Conservation (phyloP, 2,113 vertebrate genomes). For the Centropristis striata region DNA sequence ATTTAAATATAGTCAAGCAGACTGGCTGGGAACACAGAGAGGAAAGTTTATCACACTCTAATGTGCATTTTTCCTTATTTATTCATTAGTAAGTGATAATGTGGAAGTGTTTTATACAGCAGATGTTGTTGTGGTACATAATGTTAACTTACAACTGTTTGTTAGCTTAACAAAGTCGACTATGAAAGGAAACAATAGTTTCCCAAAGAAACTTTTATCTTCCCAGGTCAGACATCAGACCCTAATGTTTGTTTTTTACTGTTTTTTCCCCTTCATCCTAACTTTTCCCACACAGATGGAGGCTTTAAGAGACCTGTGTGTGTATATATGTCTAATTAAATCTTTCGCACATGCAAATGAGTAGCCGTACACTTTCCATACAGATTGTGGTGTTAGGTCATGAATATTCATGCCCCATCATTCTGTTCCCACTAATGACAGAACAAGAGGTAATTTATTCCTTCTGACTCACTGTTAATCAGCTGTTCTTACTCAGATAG, state of each 20-base stretch:
- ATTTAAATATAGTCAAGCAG: neutral
- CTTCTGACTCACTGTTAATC: slow-evolving; percentile 78
- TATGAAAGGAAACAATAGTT: neutral
- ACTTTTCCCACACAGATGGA: slow-evolving; percentile 45
- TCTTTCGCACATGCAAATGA: slow-evolving; percentile 62
- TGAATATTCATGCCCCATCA: slow-evolving; percentile 80
- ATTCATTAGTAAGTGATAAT: neutral
- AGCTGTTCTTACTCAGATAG: slow-evolving; percentile 68
- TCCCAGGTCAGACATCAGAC: neutral
- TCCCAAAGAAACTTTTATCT: no score
- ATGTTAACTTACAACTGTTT: neutral
- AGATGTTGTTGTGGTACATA: neutral
- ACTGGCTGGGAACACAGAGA: neutral
- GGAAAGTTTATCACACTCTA: neutral
- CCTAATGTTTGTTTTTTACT: neutral
- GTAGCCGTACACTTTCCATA: slow-evolving; percentile 49
- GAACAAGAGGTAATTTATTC: slow-evolving; percentile 78
- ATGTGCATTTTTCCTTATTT: neutral
- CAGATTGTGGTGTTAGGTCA: slow-evolving; percentile 55
- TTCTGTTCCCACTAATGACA: slow-evolving; percentile 79
- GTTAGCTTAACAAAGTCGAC: neutral
- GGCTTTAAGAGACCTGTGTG: slow-evolving; percentile 26
- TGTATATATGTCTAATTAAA: slow-evolving; percentile 43
- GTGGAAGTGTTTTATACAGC: neutral
- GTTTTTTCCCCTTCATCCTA: neutral